Base-by-base conservation (phyloP, 2,113 vertebrate species). In the Pitta sordida region DNA sequence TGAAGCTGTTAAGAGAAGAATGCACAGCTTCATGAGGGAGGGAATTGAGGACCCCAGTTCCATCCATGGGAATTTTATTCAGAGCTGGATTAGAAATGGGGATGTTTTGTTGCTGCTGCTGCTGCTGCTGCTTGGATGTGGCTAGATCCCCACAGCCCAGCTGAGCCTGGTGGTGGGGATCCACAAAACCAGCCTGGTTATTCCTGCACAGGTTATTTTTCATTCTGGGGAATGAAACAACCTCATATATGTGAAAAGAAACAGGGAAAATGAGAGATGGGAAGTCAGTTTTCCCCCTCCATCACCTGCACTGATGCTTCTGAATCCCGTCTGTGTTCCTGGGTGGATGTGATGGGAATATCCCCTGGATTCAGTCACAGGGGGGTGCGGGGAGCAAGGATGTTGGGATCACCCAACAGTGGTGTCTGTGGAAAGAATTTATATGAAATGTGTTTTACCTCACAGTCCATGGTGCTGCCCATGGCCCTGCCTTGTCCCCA, bases 221-320 rank as follows among this genome's bases (percentile, higher is more conserved):
- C 13, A 4, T 55, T 10, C 44, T 32, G 88, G 58, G 71, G 32
- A 55, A 55, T 5, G 24, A 14, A n/a, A 21, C 37, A 27, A 27
- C 64, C 24, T 70, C 24, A 1, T 14, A 1, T 1, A 18, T 0
- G 1, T 24, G 17, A 12, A 43, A 46, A 64, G 63, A 32, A 39
- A 59, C 0, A 2, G 13, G 41, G 7, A 30, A 64, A 65, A 30
- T 30, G 34, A 6, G 60, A 63, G 39, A 8, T 1, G 37, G 26
- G 21, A 39, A 32, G 32, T 7, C 13, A 1, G 17, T 10, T 70
- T 16, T 14, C 17, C 15, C 63, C 22, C 21, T 39, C 55, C 22
- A 1, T 0, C 48, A 34, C 56, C 30, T 23, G 21, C 5, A 4
- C 0, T 15, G 22, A 3, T 4, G 5, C 0, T 18, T 41, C 23